A percentile compares a stretch with the other conserved stretches of the same genome.
Evolutionary conservation across 1,140 invertebrate species (phyloP).

Genomic region (Drosophila paulistorum): DNA sequence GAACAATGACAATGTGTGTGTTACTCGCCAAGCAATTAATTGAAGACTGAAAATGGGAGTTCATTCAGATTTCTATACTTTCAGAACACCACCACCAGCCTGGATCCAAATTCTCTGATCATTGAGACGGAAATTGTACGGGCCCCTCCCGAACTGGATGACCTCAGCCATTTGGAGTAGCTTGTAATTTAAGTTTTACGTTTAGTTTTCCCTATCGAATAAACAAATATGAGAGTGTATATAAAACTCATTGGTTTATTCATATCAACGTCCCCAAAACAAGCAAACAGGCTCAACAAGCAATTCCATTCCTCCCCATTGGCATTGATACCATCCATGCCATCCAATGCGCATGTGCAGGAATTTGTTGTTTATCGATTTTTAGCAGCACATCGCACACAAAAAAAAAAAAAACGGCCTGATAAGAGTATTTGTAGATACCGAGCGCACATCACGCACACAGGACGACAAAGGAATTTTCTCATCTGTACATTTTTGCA

Average conservation of each 20-base stretch:
- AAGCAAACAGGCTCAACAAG: slow-evolving; percentile 5
- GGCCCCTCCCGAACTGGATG: slow-evolving; percentile 71
- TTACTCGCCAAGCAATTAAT: slow-evolving; percentile 50
- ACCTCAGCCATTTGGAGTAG: slow-evolving; percentile 78
- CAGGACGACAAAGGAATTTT: slow-evolving; percentile 24
- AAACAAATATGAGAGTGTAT: slow-evolving; percentile 34
- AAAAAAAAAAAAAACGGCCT: slow-evolving; percentile 40
- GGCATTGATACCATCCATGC: background rate
- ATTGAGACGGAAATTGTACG: slow-evolving; percentile 80
- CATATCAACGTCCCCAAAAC: slow-evolving; percentile 18
- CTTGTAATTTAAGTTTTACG: slow-evolving; percentile 24
- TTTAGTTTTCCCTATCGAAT: slow-evolving; percentile 38
- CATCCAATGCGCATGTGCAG: slow-evolving; percentile 65
- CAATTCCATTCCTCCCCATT: slow-evolving; percentile 34
- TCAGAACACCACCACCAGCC: slow-evolving; percentile 70
- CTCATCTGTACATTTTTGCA: background rate
- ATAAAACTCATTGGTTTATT: slow-evolving; percentile 6
- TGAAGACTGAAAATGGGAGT: slow-evolving; percentile 36
- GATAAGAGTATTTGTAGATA: slow-evolving; percentile 67
- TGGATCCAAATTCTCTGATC: slow-evolving; percentile 75
- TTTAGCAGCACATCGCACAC: slow-evolving; percentile 48
- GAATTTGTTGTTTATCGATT: slow-evolving; percentile 59
- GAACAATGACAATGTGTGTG: slow-evolving; percentile 72
- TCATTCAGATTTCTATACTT: slow-evolving; percentile 56
- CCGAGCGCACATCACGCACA: slow-evolving; percentile 57